A percentile compares a stretch with the other conserved stretches of the same genome.
phyloP scores from a whole-genome alignment of 2,888 invertebrate species.

The Dolomedes plantarius region DNA sequence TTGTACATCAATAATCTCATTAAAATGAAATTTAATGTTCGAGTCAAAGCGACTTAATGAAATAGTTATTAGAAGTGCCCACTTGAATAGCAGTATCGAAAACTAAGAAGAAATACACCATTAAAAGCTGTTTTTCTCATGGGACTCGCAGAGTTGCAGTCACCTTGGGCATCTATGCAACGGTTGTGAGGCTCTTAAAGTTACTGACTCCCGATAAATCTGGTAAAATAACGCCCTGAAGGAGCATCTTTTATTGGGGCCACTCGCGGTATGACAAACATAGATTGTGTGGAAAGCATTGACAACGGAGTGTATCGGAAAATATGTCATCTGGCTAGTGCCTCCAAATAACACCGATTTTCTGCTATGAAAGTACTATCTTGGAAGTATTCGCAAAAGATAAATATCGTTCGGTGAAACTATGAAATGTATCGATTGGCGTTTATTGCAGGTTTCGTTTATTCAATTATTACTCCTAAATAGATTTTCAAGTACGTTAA shows the following conservation, averaged over 20 bases:
- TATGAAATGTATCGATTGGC: background rate
- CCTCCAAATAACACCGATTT: background rate
- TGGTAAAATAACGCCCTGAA: background rate
- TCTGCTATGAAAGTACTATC: background rate
- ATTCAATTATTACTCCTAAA: too few relatives aligned
- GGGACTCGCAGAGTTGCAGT: background rate
- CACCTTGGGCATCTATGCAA: background rate
- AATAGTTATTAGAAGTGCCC: too few relatives aligned
- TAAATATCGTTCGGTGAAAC: background rate
- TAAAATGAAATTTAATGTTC: too few relatives aligned
- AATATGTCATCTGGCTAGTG: background rate
- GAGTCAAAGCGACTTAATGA: too few relatives aligned
- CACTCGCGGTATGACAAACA: background rate
- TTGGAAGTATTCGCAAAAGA: background rate
- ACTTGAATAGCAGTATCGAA: too few relatives aligned
- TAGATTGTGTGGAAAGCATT: background rate
- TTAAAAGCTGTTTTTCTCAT: background rate
- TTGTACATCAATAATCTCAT: too few relatives aligned
- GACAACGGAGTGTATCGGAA: background rate
- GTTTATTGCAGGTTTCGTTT: background rate
- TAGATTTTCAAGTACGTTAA: too few relatives aligned
- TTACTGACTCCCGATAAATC: background rate
- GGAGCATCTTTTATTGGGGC: background rate
- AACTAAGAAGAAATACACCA: too few relatives aligned
- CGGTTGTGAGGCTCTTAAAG: background rate